Evolutionary conservation across 2,888 invertebrate species (phyloP).

Genomic region (Pediacus dermestoides): DNA sequence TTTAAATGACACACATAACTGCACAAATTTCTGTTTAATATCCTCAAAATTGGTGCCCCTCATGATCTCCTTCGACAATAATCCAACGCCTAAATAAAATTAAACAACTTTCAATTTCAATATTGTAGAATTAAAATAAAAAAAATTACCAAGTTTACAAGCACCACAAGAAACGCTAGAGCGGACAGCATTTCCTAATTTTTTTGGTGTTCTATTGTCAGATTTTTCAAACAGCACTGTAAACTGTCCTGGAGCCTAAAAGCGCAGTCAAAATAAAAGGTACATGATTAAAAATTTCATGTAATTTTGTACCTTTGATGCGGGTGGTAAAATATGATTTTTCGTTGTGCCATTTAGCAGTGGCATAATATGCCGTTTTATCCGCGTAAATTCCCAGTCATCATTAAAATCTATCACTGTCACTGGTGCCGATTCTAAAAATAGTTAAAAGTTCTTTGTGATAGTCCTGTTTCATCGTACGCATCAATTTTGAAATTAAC

Average conservation of each 20-base stretch:
- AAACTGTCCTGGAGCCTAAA: conserved; percentile 24
- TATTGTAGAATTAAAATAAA: background rate
- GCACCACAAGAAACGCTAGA: conserved; percentile 33
- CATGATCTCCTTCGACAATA: conserved; percentile 69
- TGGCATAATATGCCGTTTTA: conserved; percentile 29
- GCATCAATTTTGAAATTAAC: background rate
- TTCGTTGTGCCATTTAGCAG: conserved; percentile 23
- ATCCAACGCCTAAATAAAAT: conserved; percentile 61
- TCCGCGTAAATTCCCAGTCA: conserved; percentile 34
- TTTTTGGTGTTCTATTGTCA: conserved; percentile 25
- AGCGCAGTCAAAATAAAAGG: too few relatives aligned
- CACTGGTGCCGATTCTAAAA: conserved; percentile 23
- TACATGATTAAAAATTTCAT: too few relatives aligned
- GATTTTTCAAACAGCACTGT: conserved; percentile 15
- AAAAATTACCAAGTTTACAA: conserved; percentile 32
- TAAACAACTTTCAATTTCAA: background rate
- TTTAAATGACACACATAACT: conserved; percentile 78
- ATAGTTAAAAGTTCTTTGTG: conserved; percentile 1
- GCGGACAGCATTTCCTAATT: conserved; percentile 32
- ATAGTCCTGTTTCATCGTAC: too few relatives aligned
- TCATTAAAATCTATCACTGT: conserved; percentile 29
- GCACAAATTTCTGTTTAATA: conserved; percentile 74
- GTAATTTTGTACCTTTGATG: conserved; percentile 1
- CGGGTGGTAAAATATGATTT: conserved; percentile 28
- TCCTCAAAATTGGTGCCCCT: conserved; percentile 75